These are phyloP conservation scores for Styela plicata DNA, from an alignment of 23 tunicate species.

Conservation along the genomic window DNA sequence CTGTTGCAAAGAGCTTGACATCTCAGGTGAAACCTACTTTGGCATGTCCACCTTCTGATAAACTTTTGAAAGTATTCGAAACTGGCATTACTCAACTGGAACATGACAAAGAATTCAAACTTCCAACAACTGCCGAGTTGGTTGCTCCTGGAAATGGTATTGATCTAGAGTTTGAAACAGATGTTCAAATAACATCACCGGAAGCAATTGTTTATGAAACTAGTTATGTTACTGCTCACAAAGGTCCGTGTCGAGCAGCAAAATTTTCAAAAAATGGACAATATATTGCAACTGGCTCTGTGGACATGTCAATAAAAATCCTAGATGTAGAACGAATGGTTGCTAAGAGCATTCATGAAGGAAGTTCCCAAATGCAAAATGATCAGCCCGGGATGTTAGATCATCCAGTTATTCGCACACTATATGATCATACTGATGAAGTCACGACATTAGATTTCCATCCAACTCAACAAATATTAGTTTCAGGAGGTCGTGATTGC, in stretches of 20 bases:
- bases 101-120: constrained; percentile 45
- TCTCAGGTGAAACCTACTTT: constrained; percentile 72
- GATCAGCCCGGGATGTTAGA: constrained; percentile 55
- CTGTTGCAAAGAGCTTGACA: constrained; percentile 61
- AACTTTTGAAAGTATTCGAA: constrained; percentile 49
- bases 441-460: constrained; percentile 71
- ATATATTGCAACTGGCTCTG: constrained; percentile 85
- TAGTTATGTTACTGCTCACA: constrained; percentile 87
- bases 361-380: constrained; percentile 5
- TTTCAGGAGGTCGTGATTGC: constrained; percentile 81
- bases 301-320: constrained; percentile 77
- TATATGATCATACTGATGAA: constrained; percentile 89
- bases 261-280: constrained; percentile 68
- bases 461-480: constrained; percentile 65
- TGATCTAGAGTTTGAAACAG: constrained; percentile 82
- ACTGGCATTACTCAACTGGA: constrained; percentile 64
- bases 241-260: constrained; percentile 87
- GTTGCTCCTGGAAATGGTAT: constrained; percentile 76
- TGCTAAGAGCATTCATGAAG: constrained; percentile 50
- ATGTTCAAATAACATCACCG: constrained; percentile 75
- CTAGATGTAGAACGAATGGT: constrained; percentile 89
- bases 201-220: constrained; percentile 77
- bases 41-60: constrained; percentile 63
- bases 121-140: constrained; percentile 18
- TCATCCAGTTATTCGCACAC: constrained; percentile 81